Base-by-base conservation (phyloP, 1,140 invertebrate species). In the Agrilus planipennis region DNA sequence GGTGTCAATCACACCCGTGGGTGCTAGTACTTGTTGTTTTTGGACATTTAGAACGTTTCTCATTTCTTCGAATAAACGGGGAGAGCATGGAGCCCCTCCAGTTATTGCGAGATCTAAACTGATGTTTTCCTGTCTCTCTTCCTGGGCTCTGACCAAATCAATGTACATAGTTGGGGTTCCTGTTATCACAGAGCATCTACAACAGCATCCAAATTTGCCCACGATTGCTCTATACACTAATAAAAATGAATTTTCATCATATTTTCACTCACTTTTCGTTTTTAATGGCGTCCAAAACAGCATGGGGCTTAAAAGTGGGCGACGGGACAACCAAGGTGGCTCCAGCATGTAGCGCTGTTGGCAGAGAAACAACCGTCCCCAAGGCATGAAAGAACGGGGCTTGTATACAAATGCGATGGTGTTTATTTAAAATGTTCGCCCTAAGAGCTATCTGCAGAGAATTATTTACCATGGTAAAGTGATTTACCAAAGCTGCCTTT, bases 91-190 rank as follows among this genome's bases (percentile, higher is more conserved):
- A 1, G 89, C 75, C 5, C 88, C 89, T 10, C 82, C 86, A 1
- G 75, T 77, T 0, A 86, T 49, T 9, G 77, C 84, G 30, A 75
- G 66, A 37, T 71, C 60, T 0, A 52, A 60, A 1, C 61, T 59
- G 0, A 73, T 58, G 2, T 70, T 59, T 4, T 68, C 54, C 1
- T 71, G 63, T 31, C 52, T 55, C 18, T 67, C 60, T 37, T 68
- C 64, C 25, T 72, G 63, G 31, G 71, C 61, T 0, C 65, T 62
- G 4, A 90, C 51, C 39, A 89, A 69, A 60, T 96, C 89, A 38
- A 95, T 81, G 60, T 85, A 91, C 92, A 99, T 98, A 0, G 93
- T 97, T 3, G 94, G 94, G 0, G 93, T 96, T 10, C 93, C 93
- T 52, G 84, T 87, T 11, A 88, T 61, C 4, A 84, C 58, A 2